These are phyloP conservation scores for Spea hammondii DNA, from an alignment of 2,797 vertebrate species.

Conservation along the genomic window DNA sequence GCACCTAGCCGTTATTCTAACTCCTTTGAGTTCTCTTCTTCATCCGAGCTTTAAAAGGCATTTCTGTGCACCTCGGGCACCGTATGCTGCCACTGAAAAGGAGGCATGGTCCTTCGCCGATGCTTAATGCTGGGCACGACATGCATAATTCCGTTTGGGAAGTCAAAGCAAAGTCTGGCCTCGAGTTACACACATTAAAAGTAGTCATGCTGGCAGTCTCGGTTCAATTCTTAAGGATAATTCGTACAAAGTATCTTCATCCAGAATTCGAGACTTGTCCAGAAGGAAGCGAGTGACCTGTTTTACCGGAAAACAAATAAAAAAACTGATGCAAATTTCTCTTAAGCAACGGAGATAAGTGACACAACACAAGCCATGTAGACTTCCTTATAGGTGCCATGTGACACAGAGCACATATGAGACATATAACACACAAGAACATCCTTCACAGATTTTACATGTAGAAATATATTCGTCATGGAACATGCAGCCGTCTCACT, in stretches of 20 bases:
- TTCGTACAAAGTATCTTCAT: conserved; percentile 93
- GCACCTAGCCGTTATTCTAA: not conserved
- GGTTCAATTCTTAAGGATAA: conserved; percentile 93
- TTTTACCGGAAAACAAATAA: conserved; percentile 26
- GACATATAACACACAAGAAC: too few species aligned
- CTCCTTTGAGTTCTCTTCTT: conserved; percentile 2
- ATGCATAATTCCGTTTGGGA: conserved; percentile 55
- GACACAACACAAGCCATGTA: too few species aligned
- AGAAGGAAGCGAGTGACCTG: conserved; percentile 94
- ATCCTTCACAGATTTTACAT: too few species aligned
- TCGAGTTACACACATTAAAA: conserved; percentile 55
- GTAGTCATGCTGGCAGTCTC: conserved; percentile 87
- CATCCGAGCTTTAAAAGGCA: conserved; percentile 56
- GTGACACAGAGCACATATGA: too few species aligned
- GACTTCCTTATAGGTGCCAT: too few species aligned
- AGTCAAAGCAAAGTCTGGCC: conserved; percentile 51
- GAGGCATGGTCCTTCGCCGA: conserved; percentile 52
- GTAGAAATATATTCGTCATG: too few species aligned
- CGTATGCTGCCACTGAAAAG: conserved; percentile 54
- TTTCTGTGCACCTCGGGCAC: conserved; percentile 46
- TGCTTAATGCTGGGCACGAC: conserved; percentile 50
- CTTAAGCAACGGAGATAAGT: not conserved
- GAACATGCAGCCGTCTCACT: too few species aligned
- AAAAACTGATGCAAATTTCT: not conserved
- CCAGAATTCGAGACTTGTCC: conserved; percentile 90